Percentiles rank a stretch among this genome's conserved stretches.
These are phyloP conservation scores for Pituophis catenifer DNA, from an alignment of 2,113 vertebrate species.

Conservation along the genomic window DNA sequence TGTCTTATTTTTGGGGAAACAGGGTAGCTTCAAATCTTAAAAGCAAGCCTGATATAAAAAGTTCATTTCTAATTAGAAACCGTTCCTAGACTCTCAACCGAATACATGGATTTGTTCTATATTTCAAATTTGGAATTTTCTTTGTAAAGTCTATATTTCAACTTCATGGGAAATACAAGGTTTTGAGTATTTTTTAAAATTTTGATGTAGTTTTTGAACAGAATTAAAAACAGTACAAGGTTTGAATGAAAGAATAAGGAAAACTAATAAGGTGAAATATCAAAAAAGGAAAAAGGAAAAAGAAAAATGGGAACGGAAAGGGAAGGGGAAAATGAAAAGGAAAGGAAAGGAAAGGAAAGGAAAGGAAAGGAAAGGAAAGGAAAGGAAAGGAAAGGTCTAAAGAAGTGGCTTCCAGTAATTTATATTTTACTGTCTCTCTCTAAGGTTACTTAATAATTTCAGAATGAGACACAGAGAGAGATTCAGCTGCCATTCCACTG, in stretches of 20 bases:
- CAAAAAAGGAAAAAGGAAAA: not conserved
- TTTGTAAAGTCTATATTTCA: not conserved
- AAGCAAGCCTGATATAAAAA: not conserved
- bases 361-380: not conserved
- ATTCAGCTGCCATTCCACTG: not conserved
- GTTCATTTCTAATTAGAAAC: not conserved
- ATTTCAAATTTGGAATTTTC: not conserved
- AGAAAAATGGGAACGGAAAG: accelerated
- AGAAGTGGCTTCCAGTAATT: not conserved
- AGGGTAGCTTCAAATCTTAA: not conserved
- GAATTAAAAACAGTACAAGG: not conserved
- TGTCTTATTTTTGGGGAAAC: too few species aligned
- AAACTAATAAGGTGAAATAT: not conserved
- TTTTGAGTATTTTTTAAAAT: not conserved
- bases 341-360: not conserved
- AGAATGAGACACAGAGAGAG: too few species aligned
- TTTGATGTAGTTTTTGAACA: not conserved
- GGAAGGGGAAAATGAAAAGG: not conserved
- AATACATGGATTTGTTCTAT: not conserved
- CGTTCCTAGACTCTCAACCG: not conserved
- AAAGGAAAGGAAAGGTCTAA: not conserved
- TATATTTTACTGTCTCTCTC: not conserved
- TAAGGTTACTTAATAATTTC: not conserved
- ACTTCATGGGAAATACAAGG: not conserved
- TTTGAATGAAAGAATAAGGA: not conserved